Evolutionary conservation across 2,888 invertebrate species (phyloP).

Genomic region (Cremastinae sp.): DNA sequence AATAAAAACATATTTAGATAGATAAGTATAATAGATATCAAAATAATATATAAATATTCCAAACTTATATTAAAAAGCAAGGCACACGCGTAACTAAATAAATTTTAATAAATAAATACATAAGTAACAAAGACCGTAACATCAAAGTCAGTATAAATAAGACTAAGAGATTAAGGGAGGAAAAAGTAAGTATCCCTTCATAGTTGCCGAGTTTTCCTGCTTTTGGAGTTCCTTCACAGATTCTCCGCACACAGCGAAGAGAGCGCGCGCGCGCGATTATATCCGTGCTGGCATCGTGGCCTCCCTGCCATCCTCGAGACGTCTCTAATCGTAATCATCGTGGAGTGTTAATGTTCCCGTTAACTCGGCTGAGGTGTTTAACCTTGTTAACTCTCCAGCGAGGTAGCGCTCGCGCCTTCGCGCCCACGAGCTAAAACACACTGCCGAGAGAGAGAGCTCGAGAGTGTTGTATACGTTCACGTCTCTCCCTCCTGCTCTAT

Average conservation of each 20-base stretch:
- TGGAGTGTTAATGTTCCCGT: slow-evolving; percentile 79
- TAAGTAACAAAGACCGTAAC: slow-evolving; percentile 27
- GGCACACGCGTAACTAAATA: no score
- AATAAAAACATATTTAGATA: no score
- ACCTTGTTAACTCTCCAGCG: slow-evolving; percentile 78
- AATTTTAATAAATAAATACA: no score
- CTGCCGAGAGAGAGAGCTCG: slow-evolving; percentile 20
- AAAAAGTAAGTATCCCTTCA: slow-evolving; percentile 53
- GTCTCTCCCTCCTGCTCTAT: background rate
- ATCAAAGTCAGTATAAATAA: background rate
- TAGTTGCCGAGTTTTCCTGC: slow-evolving; percentile 56
- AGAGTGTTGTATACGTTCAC: slow-evolving; percentile 30
- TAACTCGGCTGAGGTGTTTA: slow-evolving; percentile 80
- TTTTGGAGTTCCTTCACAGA: slow-evolving; percentile 61
- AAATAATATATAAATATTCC: no score
- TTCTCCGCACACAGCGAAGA: slow-evolving; percentile 39
- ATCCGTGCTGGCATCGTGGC: slow-evolving; percentile 59
- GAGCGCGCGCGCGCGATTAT: slow-evolving; percentile 18
- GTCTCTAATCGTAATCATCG: slow-evolving; percentile 79
- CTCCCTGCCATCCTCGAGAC: slow-evolving; percentile 71
- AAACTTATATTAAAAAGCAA: no score
- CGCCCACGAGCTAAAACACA: slow-evolving; percentile 50
- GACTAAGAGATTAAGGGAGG: background rate
- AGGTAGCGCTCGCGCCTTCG: slow-evolving; percentile 60
- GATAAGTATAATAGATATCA: no score